These are phyloP conservation scores for Escarpia spicata DNA, from an alignment of 2,888 invertebrate species.

Conservation along the genomic window DNA sequence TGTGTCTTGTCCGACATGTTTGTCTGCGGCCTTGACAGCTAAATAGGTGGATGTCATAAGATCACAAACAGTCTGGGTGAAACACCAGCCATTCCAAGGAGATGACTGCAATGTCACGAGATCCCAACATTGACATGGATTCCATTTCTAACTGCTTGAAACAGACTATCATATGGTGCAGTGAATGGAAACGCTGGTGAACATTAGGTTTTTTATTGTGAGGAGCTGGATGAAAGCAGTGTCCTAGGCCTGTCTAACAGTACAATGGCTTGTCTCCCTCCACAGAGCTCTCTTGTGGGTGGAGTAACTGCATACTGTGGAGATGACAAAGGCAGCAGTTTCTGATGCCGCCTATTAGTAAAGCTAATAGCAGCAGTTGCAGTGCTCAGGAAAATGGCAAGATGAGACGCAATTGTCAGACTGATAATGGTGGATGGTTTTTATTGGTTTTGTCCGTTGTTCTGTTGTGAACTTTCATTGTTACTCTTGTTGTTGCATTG, in stretches of 20 bases:
- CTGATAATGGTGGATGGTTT: background rate
- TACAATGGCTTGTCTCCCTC: background rate
- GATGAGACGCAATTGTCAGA: background rate
- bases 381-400: background rate
- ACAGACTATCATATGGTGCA: background rate
- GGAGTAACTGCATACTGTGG: background rate
- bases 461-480: background rate
- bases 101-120: background rate
- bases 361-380: background rate
- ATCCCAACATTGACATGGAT: background rate
- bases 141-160: background rate
- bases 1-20: background rate
- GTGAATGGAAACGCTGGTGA: background rate
- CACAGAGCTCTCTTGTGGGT: background rate
- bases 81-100: background rate
- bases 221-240: background rate
- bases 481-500: background rate
- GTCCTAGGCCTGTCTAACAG: background rate
- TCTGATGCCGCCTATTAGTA: background rate
- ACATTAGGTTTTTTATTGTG: conserved; percentile 4
- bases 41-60: background rate
- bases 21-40: background rate
- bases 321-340: background rate
- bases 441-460: background rate
- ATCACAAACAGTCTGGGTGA: background rate